These are phyloP conservation scores for Lobophora halterata DNA, from an alignment of 2,888 invertebrate species.

Conservation along the genomic window DNA sequence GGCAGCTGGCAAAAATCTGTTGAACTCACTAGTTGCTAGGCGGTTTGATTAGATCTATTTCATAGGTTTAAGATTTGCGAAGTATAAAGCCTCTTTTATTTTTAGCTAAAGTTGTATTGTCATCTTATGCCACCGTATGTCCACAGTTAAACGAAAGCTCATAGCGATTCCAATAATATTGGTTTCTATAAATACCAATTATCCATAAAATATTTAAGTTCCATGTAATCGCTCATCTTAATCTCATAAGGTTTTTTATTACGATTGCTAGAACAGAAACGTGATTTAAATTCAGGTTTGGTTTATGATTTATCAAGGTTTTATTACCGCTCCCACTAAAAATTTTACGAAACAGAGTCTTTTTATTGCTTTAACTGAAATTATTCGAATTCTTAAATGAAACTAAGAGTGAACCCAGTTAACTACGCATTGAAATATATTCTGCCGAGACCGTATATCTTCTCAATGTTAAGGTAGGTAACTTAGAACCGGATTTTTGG, in stretches of 20 bases:
- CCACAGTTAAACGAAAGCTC: too few species aligned
- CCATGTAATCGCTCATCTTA: too few species aligned
- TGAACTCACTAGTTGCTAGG: constrained; percentile 75
- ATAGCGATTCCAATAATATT: too few species aligned
- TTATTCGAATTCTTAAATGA: constrained; percentile 22
- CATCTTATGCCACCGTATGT: too few species aligned
- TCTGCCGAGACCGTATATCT: constrained; percentile 11
- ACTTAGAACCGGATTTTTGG: constrained; percentile 26
- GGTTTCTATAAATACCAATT: too few species aligned
- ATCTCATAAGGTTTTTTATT: constrained; percentile 6
- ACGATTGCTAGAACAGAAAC: constrained; percentile 2
- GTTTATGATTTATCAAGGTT: constrained; percentile 31
- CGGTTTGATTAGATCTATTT: constrained; percentile 47
- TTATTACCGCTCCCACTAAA: constrained; percentile 26
- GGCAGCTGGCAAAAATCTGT: constrained; percentile 73
- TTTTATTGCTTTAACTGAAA: constrained; percentile 24
- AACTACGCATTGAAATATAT: constrained; percentile 24
- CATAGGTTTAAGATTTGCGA: constrained; percentile 27
- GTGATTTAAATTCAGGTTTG: constrained; percentile 12
- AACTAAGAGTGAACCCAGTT: constrained; percentile 31
- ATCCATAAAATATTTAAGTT: too few species aligned
- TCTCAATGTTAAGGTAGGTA: constrained; percentile 30
- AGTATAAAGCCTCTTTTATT: too few species aligned
- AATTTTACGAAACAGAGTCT: constrained; percentile 30
- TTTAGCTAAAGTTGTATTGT: too few species aligned